phyloP scores from a whole-genome alignment of 2,797 vertebrate genomes.

The Enteromius fasciolatus region DNA sequence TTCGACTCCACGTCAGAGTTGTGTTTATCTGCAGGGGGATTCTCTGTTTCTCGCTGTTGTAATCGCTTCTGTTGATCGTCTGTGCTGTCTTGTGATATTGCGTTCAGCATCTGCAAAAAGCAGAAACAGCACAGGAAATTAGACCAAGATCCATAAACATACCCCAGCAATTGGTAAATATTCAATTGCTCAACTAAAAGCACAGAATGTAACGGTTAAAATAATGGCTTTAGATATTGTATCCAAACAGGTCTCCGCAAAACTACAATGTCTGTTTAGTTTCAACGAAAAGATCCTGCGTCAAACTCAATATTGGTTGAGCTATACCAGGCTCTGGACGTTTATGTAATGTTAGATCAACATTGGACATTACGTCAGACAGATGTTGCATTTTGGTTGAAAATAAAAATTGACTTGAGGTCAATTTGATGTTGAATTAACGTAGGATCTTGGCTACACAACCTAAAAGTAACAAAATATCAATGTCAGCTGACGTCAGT shows the following conservation, averaged over 20 bases:
- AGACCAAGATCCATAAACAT: neutral
- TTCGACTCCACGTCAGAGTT: neutral
- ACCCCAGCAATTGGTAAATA: neutral
- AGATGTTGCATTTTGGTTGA: no score
- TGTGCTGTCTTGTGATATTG: slow-evolving; percentile 55
- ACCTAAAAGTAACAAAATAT: no score
- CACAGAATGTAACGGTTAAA: neutral
- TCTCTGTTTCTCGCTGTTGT: slow-evolving; percentile 1
- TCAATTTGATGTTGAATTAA: no score
- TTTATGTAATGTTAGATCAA: no score
- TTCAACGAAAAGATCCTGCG: neutral
- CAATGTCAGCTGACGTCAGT: no score
- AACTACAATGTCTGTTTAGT: neutral
- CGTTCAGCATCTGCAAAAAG: slow-evolving; percentile 65
- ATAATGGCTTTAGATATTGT: neutral
- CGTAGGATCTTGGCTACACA: no score
- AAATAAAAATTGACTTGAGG: no score
- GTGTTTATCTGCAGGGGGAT: slow-evolving; percentile 6
- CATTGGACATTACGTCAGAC: no score
- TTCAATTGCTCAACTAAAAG: neutral
- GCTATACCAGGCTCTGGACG: neutral
- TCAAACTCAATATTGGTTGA: neutral
- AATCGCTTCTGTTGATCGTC: slow-evolving; percentile 34
- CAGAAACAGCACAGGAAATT: slow-evolving; percentile 8
- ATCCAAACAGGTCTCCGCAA: neutral